Base-by-base conservation (phyloP, 2,113 vertebrate species). In the Boleophthalmus pectinirostris region DNA sequence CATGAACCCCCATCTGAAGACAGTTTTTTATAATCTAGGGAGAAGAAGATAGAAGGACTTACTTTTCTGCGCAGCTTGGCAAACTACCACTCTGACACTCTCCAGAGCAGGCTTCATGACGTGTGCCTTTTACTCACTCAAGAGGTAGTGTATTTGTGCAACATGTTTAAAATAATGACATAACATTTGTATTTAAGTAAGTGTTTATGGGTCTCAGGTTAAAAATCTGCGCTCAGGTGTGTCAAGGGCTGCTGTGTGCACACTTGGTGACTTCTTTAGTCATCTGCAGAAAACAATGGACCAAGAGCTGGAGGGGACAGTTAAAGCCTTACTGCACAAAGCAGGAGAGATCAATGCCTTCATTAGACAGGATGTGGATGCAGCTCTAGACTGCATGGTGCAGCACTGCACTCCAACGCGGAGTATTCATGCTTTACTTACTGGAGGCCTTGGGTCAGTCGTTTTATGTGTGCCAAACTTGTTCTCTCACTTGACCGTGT, bases 141-240 rank as follows among this genome's bases (percentile, higher is more conserved):
- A 89, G 97, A 99, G 96, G 98, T 99, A 91, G 80, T 69, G 64
- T 54, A 72, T 63, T 72, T 47, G 20, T 53, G 67, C 64, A 43
- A 49, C 61, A 51, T 20, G 16, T 23, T 25, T 60, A 71, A 56
- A 15, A 1, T 47, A 15, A 33, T 29, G 4, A 35, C 25, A 20
- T 15, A 35, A 63, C 2, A 7, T 66, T 24, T 24, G 21, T 24
- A 58, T 15, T 14, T 58, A 23, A 56, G 21, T 3, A 58, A 24
- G 25, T 58, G 56, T 25, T 58, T 15, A 16, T 69, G 12, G 68
- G 7, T 8, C 72, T 83, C 80, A 99, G 98, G 96, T 98, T 70
- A 98, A 95, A 91, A 99, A 99, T 90, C 92, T 98, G 85, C 95
- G 98, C 25, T 98, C 98, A 63, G 91, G 94, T n/a, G 97, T 99